Conservation (phyloP, 2,797 vertebrate genomes). For the Chaenodraco wilsoni region DNA sequence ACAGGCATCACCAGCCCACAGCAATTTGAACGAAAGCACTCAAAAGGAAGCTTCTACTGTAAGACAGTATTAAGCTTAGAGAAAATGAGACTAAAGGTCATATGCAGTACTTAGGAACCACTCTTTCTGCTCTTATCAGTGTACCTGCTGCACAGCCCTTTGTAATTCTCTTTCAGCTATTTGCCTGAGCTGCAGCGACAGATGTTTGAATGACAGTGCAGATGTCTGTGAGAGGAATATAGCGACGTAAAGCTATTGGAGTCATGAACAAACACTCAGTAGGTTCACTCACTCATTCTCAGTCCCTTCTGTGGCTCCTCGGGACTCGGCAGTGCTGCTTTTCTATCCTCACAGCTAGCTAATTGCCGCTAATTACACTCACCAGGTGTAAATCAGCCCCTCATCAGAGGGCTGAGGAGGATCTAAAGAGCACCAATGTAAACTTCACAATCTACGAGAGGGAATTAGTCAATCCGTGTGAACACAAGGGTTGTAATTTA, state of each 20-base stretch:
- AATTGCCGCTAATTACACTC: slow-evolving; percentile 61
- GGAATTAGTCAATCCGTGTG: slow-evolving; percentile 30
- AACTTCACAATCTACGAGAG: slow-evolving; percentile 23
- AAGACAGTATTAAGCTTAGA: slow-evolving; percentile 4
- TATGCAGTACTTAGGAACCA: neutral
- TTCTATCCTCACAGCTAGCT: slow-evolving; percentile 40
- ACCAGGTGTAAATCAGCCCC: slow-evolving; percentile 52
- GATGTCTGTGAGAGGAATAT: slow-evolving; percentile 34
- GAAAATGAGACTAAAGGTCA: slow-evolving; percentile 13
- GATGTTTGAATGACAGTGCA: slow-evolving; percentile 53
- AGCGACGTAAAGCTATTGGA: slow-evolving; percentile 24
- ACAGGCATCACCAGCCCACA: neutral
- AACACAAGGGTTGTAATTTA: neutral
- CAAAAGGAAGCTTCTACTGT: neutral
- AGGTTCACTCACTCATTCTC: slow-evolving; percentile 9
- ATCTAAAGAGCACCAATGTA: slow-evolving; percentile 24
- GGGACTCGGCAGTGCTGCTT: slow-evolving; percentile 7
- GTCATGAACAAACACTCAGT: slow-evolving; percentile 40
- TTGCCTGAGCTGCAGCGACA: slow-evolving; percentile 30
- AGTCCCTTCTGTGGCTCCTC: slow-evolving; percentile 17
- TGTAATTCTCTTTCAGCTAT: slow-evolving; percentile 26
- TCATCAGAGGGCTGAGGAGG: slow-evolving; percentile 28
- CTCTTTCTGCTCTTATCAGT: slow-evolving; percentile 23
- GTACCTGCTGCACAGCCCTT: slow-evolving; percentile 27
- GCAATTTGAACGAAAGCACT: neutral